Base-by-base conservation (phyloP, 2,888 invertebrate species). In the Lepetodrilus schrolli region DNA sequence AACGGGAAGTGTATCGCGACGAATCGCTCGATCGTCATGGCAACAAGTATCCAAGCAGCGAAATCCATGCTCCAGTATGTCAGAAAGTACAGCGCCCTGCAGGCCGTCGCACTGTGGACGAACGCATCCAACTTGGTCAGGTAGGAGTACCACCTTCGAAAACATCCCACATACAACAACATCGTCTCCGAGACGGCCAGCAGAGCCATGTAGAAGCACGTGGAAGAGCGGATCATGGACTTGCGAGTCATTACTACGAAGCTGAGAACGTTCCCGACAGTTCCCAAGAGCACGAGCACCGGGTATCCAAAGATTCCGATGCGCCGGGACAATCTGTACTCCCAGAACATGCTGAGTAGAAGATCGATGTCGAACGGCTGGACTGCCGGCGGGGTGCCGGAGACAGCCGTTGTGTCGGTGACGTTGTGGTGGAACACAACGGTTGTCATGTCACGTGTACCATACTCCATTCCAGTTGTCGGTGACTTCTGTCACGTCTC, bases 1-100 rank as follows among this genome's bases (percentile, higher is more conserved):
- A 87, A 74, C 1, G 87, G 87, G 68, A 80, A 83, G 58, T 81
- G 80, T 4, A 88, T 84, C 2, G 84, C 85, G 21, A 86, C 76
- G 66, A 82, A 85, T 34, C 87, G 68, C 68, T 88, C 87, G 5
- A 85, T 75, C 5, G 87, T 88, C 87, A 88, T 86, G 13, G 82
- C 82, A 65, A 86, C 86, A 4, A 87, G 76, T n/a, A 84, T 76
- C 87, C 87, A 87, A 8, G 82, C 84, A 36, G 85, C 80, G 43
- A 81, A 75, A 65, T 84, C 80, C 69, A 82, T 85, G 37, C 79
- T 82, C 58, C 83, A 79, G 72, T 86, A 86, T 7, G 80, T 77
- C 20, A 84, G 38, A 66, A 86, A 83, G 70, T 81, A 36, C 34
- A 70, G 76, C 7, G 69, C 69, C 51, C 77, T 78, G 68, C 82